Evolutionary conservation across 2,797 vertebrate genomes (phyloP), one percentile per base, ranked within the genome.

Genomic region (Molossus molossus): DNA sequence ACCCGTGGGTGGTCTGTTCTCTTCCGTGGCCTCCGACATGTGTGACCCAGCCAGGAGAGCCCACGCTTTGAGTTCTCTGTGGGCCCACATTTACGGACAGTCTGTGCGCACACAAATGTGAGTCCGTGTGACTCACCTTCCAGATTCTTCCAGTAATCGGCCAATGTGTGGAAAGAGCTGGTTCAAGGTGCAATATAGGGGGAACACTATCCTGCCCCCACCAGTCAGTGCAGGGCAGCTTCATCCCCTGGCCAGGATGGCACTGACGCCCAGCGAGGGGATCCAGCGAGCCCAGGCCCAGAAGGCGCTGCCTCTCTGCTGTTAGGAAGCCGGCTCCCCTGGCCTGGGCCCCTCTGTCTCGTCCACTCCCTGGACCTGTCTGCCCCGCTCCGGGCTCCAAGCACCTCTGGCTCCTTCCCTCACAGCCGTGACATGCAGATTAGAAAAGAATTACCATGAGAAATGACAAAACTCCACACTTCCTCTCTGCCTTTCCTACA

Each of bases 51-150:
- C 25, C 23, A 2, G 40, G 37, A 81, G 65, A 33, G 20, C 48
- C 76, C 15, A 1, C 11, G n/a, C 65, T 57, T 64, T 10, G 1
- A 10, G 33, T 45, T n/a, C 1, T 9, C 76, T 9, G 2, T 4
- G 37, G 58, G 64, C n/a, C 60, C 12, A 9, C 5, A 17, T 7
- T 53, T 25, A 1, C 4, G 27, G 53, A 23, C 53, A 64, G 0
- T 53, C 69, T 11, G 11, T 5, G 9, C 21, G 1, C 29, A 9
- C 4, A 14, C 3, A 0, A 10, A 57, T 6, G 5, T 9, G 58
- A 18, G 53, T 13, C 14, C 23, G 0, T 5, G 6, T 6, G 55
- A 92, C 65, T 64, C 14, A 1, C 58, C 72, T 81, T 79, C 67
- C 17, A 3, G 13, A n/a, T 65, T 37, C 76, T 75, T n/a, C 85